Percentiles rank a stretch among this genome's conserved stretches.
phyloP scores from a whole-genome alignment of 2,888 invertebrate species.

The Pimpla rufipes region DNA sequence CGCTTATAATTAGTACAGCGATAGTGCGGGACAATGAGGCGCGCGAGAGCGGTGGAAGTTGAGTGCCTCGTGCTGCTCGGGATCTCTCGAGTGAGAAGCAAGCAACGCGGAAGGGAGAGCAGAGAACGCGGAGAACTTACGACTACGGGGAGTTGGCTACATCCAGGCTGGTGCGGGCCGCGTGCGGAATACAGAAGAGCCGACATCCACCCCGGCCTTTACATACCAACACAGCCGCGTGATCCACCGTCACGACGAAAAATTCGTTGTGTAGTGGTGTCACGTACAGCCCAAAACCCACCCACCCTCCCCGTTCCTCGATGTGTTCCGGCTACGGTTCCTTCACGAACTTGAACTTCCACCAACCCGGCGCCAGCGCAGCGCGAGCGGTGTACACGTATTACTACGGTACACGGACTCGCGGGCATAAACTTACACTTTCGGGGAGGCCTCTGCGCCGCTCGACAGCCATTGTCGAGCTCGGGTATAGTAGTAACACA shows the following conservation, averaged over 20 bases:
- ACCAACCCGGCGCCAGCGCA: neutral
- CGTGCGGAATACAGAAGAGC: conserved; percentile 13
- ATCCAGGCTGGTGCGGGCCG: neutral
- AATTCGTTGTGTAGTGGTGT: conserved; percentile 23
- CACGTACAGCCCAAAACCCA: neutral
- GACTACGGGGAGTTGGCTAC: conserved; percentile 32
- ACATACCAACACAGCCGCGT: neutral
- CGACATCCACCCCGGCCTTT: conserved; percentile 5
- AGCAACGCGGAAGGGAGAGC: conserved; percentile 51
- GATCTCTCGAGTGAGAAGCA: conserved; percentile 20
- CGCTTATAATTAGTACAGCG: conserved; percentile 78
- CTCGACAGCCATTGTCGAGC: conserved; percentile 29
- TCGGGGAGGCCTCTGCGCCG: conserved; percentile 3
- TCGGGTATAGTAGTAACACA: conserved; percentile 7
- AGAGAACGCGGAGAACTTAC: conserved; percentile 21
- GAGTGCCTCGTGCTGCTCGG: conserved; percentile 67
- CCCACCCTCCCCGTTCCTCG: neutral
- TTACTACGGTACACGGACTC: conserved; percentile 19
- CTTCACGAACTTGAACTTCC: conserved; percentile 41
- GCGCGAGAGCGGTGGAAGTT: conserved; percentile 66
- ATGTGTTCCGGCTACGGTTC: neutral
- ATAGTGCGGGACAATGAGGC: conserved; percentile 54
- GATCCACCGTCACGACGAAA: neutral
- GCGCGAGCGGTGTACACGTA: neutral
- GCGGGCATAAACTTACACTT: conserved; percentile 36